Evolutionary conservation across 2,113 vertebrate genomes (phyloP).

Genomic region (Chaetodon trifascialis): DNA sequence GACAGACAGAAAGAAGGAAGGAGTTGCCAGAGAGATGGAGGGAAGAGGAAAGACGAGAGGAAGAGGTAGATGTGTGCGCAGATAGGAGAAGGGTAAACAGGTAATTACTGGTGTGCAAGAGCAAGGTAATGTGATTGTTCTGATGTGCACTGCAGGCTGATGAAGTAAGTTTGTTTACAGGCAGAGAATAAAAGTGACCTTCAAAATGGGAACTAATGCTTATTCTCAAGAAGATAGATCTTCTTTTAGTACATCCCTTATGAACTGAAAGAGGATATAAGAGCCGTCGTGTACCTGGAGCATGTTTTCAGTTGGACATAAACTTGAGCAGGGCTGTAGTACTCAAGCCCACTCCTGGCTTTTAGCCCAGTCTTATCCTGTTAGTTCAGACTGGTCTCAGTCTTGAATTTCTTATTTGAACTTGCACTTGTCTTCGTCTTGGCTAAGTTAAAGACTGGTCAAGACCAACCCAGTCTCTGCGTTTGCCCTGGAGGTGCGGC

Average conservation of each 20-base stretch:
- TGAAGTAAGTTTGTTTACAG: constrained; percentile 40
- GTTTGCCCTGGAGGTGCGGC: neutral
- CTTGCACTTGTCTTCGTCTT: neutral
- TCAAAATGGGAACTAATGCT: neutral
- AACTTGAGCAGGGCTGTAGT: too few relatives aligned
- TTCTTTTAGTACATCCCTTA: neutral
- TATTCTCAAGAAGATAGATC: neutral
- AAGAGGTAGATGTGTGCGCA: constrained; percentile 25
- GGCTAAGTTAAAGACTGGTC: neutral
- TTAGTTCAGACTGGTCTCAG: neutral
- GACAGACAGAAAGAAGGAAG: constrained; percentile 66
- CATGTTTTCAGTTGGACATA: neutral
- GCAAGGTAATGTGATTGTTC: constrained; percentile 38
- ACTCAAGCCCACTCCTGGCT: too few relatives aligned
- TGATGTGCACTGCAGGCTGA: constrained; percentile 18
- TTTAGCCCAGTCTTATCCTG: neutral
- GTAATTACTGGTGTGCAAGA: constrained; percentile 4
- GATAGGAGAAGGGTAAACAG: constrained; percentile 54
- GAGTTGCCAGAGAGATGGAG: constrained; percentile 62
- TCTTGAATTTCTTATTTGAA: neutral
- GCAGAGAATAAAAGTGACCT: constrained; percentile 12
- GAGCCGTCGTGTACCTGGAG: neutral
- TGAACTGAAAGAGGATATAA: neutral
- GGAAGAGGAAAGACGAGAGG: constrained; percentile 24
- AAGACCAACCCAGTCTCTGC: neutral